A percentile compares a stretch with the other conserved stretches of the same genome.
Evolutionary conservation across 2,888 invertebrate species (phyloP).

Genomic region (Nomada ruficornis): DNA sequence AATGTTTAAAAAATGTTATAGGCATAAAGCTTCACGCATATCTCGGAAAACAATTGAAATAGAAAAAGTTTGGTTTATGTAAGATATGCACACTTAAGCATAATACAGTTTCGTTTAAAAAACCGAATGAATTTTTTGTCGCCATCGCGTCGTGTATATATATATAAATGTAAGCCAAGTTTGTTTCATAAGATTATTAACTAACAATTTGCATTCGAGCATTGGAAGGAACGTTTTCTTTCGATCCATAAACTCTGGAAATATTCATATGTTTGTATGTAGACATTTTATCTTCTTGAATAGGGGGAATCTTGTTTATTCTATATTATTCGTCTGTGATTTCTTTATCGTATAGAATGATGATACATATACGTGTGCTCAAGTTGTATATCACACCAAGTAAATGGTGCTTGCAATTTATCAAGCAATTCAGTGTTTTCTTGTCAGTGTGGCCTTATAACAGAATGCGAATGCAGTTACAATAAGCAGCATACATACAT

Average conservation of each 20-base stretch:
- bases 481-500: conserved; percentile 13
- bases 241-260: background rate
- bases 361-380: conserved; percentile 20
- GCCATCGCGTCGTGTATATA: too few relatives aligned
- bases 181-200: too few relatives aligned
- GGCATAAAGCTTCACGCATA: too few relatives aligned
- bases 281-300: conserved; percentile 58
- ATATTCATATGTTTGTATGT: conserved; percentile 9
- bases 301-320: conserved; percentile 64
- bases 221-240: too few relatives aligned
- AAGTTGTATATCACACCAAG: conserved; percentile 33
- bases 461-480: conserved; percentile 28
- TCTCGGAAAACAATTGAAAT: too few relatives aligned
- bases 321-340: conserved; percentile 26
- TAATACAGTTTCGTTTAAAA: too few relatives aligned
- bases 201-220: too few relatives aligned
- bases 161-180: too few relatives aligned
- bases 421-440: conserved; percentile 48
- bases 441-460: conserved; percentile 26
- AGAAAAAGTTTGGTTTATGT: too few relatives aligned
- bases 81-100: too few relatives aligned
- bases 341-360: conserved; percentile 55
- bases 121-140: too few relatives aligned
- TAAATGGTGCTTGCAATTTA: conserved; percentile 60
- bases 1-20: too few relatives aligned